phyloP scores from a whole-genome alignment of 2,888 invertebrate species.

The Habroteleia sp. region DNA sequence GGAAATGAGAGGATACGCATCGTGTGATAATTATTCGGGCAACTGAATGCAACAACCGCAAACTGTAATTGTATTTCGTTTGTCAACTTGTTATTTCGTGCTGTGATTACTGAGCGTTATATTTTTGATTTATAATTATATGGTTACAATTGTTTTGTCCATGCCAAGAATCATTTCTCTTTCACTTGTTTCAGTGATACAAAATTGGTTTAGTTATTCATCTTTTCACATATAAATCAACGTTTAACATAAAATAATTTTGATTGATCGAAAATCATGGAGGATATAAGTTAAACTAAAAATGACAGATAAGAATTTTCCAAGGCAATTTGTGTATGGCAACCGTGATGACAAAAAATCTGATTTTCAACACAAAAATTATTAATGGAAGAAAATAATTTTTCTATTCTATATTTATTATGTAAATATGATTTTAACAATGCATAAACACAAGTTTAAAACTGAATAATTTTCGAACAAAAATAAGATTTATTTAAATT shows the following conservation, averaged over 20 bases:
- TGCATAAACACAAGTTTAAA: too few relatives aligned
- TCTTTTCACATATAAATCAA: conserved; percentile 27
- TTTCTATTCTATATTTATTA: too few relatives aligned
- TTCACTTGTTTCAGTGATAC: background rate
- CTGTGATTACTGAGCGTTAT: conserved; percentile 36
- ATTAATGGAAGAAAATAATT: too few relatives aligned
- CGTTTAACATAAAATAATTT: conserved; percentile 13
- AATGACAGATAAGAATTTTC: conserved; percentile 16
- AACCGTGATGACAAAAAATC: too few relatives aligned
- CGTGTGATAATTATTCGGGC: conserved; percentile 53
- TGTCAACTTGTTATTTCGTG: conserved; percentile 52
- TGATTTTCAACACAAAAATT: too few relatives aligned
- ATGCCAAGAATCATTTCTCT: conserved; percentile 23
- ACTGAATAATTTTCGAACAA: too few relatives aligned
- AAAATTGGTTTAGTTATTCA: conserved; percentile 35
- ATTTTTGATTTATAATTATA: conserved; percentile 45
- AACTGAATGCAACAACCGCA: conserved; percentile 45
- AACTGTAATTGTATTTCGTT: conserved; percentile 51
- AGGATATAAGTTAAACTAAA: conserved; percentile 5
- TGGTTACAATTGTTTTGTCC: conserved; percentile 34
- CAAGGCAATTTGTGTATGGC: too few relatives aligned
- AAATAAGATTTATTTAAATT: too few relatives aligned
- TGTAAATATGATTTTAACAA: too few relatives aligned
- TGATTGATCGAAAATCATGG: conserved; percentile 26
- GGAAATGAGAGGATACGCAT: conserved; percentile 27